Evolutionary conservation across 2,113 vertebrate species (phyloP).

Genomic region (Ahaetulla prasina): DNA sequence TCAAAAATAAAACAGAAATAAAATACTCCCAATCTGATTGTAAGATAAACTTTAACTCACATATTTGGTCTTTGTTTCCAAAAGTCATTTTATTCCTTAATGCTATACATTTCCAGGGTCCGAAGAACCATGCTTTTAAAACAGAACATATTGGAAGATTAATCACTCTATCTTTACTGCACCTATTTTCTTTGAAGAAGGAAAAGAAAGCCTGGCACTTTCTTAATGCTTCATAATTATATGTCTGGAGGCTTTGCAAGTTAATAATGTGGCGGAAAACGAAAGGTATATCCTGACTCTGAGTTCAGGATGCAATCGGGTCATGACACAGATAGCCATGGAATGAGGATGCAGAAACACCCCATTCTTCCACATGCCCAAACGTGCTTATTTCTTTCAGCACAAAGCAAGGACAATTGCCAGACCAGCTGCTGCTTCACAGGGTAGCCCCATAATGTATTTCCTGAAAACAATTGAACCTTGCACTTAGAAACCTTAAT

Average conservation of each 20-base stretch:
- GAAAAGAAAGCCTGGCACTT: neutral
- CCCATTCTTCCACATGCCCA: neutral
- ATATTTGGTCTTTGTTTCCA: neutral
- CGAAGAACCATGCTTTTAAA: neutral
- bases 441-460: neutral
- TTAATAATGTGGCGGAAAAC: neutral
- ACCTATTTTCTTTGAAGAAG: neutral
- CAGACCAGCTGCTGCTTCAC: neutral
- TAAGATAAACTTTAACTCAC: neutral
- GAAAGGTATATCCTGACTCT: neutral
- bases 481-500: neutral
- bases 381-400: neutral
- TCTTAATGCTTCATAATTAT: neutral
- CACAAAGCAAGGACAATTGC: neutral
- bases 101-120: neutral
- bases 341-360: neutral
- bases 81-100: neutral
- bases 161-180: conserved; percentile 4
- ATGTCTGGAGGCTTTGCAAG: neutral
- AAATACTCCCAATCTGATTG: neutral
- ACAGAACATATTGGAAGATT: neutral
- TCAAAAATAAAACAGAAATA: neutral
- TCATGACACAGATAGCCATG: neutral
- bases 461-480: neutral
- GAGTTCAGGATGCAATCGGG: neutral